Evolutionary conservation across 2,888 invertebrate genomes (phyloP), one percentile per base, ranked within the genome.

Genomic region (Microctonus brassicae): DNA sequence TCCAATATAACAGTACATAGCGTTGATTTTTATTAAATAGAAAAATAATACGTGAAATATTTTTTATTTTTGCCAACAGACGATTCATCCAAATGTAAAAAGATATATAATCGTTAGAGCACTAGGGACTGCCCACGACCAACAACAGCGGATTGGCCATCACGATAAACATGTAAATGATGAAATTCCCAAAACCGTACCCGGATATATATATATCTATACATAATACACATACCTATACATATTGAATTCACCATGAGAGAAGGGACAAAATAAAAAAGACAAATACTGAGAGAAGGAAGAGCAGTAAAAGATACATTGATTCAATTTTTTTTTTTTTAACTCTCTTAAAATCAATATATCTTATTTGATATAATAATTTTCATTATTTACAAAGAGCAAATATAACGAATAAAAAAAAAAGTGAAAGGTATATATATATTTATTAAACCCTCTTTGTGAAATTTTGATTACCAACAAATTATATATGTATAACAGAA

Each of bases 141-240:
- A 63, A 33, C 20, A 29, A 67, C 42, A n/a, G 47, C 70, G 64
- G 69, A 74, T 70, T 70, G 69, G 63, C 70, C 64, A 33, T 24
- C 65, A 58, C 69, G 69, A 75, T 75, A 75, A 77, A 75, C 68
- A 77, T 77, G 75, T 70, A 75, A 77, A 77, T 77, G 70, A 70
- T 52, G 64, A 70, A 63, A 74, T 74, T 70, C 66, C 67, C 53
- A 67, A 75, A 73, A 70, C 65, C 69, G 61, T 64, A 75, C 70
- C 75, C 74, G 75, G 74, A 75, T 71, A 36, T 71, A 61, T 47
- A 47, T 47, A 47, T n/a, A 33, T 26, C n/a, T n/a, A n/a, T n/a
- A n/a, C n/a, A n/a, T n/a, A n/a, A n/a, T n/a, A n/a, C n/a, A n/a
- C n/a, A n/a, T n/a, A n/a, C n/a, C n/a, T n/a, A n/a, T n/a, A n/a